Base-by-base conservation (phyloP, 1,140 invertebrate species). In the Heterodera schachtii region DNA sequence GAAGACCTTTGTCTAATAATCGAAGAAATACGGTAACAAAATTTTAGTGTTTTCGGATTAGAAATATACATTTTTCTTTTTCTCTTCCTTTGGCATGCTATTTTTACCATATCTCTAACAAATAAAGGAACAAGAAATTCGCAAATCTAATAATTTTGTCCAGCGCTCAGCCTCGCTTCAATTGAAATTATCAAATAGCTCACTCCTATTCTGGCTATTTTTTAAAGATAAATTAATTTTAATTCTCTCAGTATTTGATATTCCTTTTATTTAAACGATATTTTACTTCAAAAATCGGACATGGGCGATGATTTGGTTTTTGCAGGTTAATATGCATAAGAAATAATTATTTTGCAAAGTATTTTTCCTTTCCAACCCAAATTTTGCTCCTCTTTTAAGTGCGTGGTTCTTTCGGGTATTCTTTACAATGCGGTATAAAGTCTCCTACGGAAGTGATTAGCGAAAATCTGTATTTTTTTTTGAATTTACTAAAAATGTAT, bases 341-440 rank as follows among this genome's bases (percentile, higher is more conserved):
- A 4, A 46, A 47, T 11, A 3, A 4, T 1, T 43, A 49, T 57
- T 16, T 77, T 76, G 77, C n/a, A 5, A 19, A 77, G n/a, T 31
- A 13, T 41, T 5, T 21, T 80, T 8, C 41, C 9, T 80, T 16
- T 49, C 47, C 47, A 6, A 4, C 47, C 47, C 47, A 49, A 9
- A 49, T n/a, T n/a, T n/a, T n/a, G n/a, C n/a, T n/a, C n/a, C n/a
- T n/a, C n/a, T n/a, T 64, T 82, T 57, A 11, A 82, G 81, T 82
- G 19, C 81, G 81, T 7, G 81, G 81, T 5, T 82, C 81, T 31
- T 64, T 52, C 21, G 81, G 81, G 43, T 82, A 81, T 81, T 83
- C 80, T 60, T 41, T 82, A 5, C 73, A 82, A 66, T 80, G 81
- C 47, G 81, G 81, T 41, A 31, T 82, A n/a, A 9, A 43, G 31